Evolutionary conservation across 2,797 vertebrate species (phyloP).

Genomic region (Micrastur ruficollis): DNA sequence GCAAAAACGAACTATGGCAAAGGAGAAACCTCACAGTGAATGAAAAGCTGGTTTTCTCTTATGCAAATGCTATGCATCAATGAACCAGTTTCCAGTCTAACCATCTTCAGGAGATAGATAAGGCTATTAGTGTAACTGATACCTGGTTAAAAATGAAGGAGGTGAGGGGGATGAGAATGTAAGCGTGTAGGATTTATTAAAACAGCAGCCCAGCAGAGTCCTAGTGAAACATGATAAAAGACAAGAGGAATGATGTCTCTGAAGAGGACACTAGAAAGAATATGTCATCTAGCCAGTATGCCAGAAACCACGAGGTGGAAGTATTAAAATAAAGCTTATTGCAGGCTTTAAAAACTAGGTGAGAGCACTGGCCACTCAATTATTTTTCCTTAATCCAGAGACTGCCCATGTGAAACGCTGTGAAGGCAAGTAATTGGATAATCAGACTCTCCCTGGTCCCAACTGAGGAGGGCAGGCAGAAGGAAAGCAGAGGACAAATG

Average conservation of each 20-base stretch:
- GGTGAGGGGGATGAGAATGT: background rate
- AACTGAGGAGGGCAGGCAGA: background rate
- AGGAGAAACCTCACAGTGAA: background rate
- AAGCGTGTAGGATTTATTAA: constrained; percentile 14
- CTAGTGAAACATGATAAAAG: constrained; percentile 8
- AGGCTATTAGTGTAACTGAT: constrained; percentile 18
- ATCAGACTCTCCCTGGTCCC: background rate
- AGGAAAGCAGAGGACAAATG: background rate
- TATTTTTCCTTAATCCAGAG: background rate
- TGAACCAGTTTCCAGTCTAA: constrained; percentile 6
- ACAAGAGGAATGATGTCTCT: background rate
- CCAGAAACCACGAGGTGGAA: background rate
- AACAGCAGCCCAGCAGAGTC: background rate
- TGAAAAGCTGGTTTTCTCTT: constrained; percentile 25
- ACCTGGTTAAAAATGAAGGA: constrained; percentile 26
- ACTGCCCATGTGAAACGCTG: background rate
- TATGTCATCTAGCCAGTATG: background rate
- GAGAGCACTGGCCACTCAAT: background rate
- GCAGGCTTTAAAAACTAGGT: background rate
- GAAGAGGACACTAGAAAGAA: background rate
- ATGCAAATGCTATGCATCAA: constrained; percentile 11
- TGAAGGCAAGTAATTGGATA: background rate
- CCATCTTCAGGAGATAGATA: constrained; percentile 32
- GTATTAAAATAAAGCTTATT: background rate
- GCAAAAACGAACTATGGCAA: background rate